Base-by-base conservation (phyloP, 2,113 vertebrate genomes). In the Dunckerocampus dactyliophorus region DNA sequence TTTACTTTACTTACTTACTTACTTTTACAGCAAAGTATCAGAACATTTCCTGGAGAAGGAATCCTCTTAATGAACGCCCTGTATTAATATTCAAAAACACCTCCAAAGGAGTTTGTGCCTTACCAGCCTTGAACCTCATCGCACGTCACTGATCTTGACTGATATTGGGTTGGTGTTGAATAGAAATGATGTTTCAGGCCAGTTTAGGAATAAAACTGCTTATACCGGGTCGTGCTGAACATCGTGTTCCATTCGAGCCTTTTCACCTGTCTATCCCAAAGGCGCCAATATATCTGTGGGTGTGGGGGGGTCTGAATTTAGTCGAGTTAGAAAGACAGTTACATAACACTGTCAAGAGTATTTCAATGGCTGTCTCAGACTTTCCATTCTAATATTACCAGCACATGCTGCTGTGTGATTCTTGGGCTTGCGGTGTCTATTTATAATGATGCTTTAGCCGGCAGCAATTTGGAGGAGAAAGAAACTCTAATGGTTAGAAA, bases 331-430 rank as follows among this genome's bases (percentile, higher is more conserved):
- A 88, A 79, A 85, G 81, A 69, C 80, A 71, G 74, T 88, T 90
- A 82, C 68, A 74, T 87, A 88, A 90, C 75, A 74, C 60, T 34
- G 79, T 69, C 82, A 74, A n/a, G 65, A 76, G 72, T 80, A 77
- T 85, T 88, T 87, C 84, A 81, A 85, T 83, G 78, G 68, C 80
- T 73, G 76, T 80, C 84, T 88, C 87, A 88, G 76, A 86, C 82
- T 87, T 89, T 88, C 88, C 88, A 86, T 86, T 89, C 88, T 88
- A 88, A 85, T 87, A 81, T 89, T 89, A 89, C 85, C 79, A 62
- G 78, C 85, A 88, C 86, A 88, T 85, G 83, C 71, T 65, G 74
- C 66, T 75, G 76, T 78, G 69, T 80, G 75, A 85, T 84, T 81
- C 77, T 75, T 77, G 77, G 74, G 77, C 76, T 74, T 76, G 74